Evolutionary conservation across 2,113 vertebrate genomes (phyloP).

Genomic region (Ciconia stormi): DNA sequence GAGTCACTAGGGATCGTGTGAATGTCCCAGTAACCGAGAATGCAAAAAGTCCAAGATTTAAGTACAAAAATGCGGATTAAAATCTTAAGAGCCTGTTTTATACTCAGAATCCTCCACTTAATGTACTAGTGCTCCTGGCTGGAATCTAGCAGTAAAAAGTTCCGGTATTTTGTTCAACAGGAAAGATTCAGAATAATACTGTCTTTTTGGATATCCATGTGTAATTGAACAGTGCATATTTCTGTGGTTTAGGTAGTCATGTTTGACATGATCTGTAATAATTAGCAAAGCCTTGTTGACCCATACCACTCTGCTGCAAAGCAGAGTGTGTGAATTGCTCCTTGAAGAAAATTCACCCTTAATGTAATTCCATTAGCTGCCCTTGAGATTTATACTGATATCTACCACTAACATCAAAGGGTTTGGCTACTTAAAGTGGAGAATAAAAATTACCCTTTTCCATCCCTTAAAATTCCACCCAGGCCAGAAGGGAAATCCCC

Average conservation of each 20-base stretch:
- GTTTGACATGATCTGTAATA: conserved; percentile 47
- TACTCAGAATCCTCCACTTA: not conserved
- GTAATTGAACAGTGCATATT: not conserved
- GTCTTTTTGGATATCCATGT: not conserved
- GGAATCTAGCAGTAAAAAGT: not conserved
- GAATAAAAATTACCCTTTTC: conserved; percentile 57
- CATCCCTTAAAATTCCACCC: conserved; percentile 42
- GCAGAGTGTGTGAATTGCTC: conserved; percentile 25
- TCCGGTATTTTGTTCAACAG: not conserved
- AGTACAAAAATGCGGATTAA: conserved; percentile 4
- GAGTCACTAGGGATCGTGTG: conserved; percentile 43
- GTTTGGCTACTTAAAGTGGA: conserved; percentile 36
- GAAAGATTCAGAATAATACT: not conserved
- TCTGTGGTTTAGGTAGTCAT: not conserved
- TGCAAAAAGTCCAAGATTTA: not conserved
- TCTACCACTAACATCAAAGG: conserved; percentile 49
- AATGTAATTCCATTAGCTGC: conserved; percentile 59
- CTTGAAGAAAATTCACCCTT: conserved; percentile 31
- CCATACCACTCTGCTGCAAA: conserved; percentile 13
- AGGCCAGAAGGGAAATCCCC: conserved; percentile 44
- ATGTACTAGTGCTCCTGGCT: not conserved
- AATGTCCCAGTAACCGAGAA: conserved; percentile 13
- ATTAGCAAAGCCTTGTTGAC: conserved; percentile 44
- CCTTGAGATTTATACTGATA: conserved; percentile 52
- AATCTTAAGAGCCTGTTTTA: not conserved